Evolutionary conservation across 1,140 invertebrate genomes (phyloP), one percentile per base, ranked within the genome.

Genomic region (Heliconius melpomene): DNA sequence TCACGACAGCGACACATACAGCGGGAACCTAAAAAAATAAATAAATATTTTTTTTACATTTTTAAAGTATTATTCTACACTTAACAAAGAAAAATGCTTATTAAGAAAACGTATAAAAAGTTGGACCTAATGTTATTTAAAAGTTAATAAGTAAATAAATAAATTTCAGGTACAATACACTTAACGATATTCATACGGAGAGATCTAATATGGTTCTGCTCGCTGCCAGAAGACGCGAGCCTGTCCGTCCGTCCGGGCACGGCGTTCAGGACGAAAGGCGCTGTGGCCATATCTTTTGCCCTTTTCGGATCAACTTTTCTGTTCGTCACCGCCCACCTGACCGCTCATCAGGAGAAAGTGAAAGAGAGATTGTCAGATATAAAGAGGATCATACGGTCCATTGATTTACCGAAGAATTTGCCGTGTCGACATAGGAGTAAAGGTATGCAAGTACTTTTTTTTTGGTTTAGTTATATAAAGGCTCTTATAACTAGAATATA

Each of bases 191-290:
- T 98, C 90, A 95, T 99, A 75, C 93, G 98, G 70, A 95, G 98
- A 81, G 98, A 99, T 93, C 95, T 99, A 5, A 98, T 99, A 83
- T 99, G 98, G 98, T 99, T 98, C 88, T 98, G 98, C 90, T 99
- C 96, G 87, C 95, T 97, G n/a, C 96, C 98, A 1, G 98, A 99
- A 95, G 98, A 98, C 84, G 96, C 97, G 20, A 97, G 96, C 84
- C 96, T 98, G 79, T 98, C 98, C 13, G 98, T 98, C n/a, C 95
- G 98, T 84, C 97, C 98, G 0, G 98, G 97, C 1, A 98, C 97
- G 70, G 97, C 97, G 0, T 98, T 99, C 88, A 96, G 98, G 79
- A 99, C 98, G 0, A 99, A 99, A 95, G 98, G 98, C 8, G 98
- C 98, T 18, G 96, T 99, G 23, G 98, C 97, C 1, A 96, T 98